phyloP scores from a whole-genome alignment of 2,888 invertebrate genomes.

The Pasiphila rectangulata region DNA sequence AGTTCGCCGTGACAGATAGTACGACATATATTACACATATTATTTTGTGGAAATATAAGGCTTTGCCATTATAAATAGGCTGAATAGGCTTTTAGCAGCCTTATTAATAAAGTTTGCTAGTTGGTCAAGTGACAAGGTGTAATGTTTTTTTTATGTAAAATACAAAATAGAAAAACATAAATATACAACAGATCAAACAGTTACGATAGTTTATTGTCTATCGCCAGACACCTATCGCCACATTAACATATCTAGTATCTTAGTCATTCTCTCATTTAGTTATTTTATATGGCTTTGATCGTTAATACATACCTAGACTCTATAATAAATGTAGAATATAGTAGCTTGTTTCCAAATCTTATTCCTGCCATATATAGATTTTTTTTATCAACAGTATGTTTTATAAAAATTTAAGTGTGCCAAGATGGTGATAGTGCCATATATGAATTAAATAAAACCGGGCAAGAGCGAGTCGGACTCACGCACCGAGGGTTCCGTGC shows the following conservation, averaged over 20 bases:
- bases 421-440: too few species aligned
- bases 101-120: conserved; percentile 2
- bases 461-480: too few species aligned
- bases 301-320: conserved; percentile 16
- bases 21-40: too few species aligned
- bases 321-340: conserved; percentile 20
- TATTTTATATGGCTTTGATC: conserved; percentile 22
- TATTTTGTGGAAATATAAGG: too few species aligned
- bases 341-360: conserved; percentile 15
- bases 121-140: too few species aligned
- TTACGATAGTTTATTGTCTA: conserved; percentile 48
- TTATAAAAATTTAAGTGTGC: too few species aligned
- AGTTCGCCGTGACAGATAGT: too few species aligned
- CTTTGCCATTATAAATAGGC: too few species aligned
- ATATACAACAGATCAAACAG: conserved; percentile 33
- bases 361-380: conserved; percentile 20
- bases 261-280: conserved; percentile 19
- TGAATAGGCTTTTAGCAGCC: too few species aligned
- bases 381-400: too few species aligned
- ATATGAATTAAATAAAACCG: too few species aligned
- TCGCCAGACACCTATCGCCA: conserved; percentile 36
- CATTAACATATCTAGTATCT: conserved; percentile 47
- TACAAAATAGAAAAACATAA: conserved; percentile 24
- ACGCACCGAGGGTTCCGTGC: too few species aligned
- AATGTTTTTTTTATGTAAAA: conserved; percentile 3